phyloP scores from a whole-genome alignment of 2,888 invertebrate genomes.

The Carterocephalus palaemon region DNA sequence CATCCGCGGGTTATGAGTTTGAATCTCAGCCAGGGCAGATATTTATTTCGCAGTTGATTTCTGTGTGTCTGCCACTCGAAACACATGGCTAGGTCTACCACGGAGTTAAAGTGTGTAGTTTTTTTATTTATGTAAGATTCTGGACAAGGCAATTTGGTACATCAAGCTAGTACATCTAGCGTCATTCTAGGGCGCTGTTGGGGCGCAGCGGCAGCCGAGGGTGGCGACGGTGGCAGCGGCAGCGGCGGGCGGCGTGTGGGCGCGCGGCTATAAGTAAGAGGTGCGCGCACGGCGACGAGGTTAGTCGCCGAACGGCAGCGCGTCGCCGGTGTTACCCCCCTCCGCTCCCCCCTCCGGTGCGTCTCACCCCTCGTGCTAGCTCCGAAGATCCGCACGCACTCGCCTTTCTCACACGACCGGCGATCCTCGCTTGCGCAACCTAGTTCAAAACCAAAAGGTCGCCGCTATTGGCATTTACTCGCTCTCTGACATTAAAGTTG shows the following conservation, averaged over 20 bases:
- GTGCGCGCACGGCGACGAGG: slow-evolving; percentile 69
- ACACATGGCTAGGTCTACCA: too few relatives aligned
- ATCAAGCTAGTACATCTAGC: too few relatives aligned
- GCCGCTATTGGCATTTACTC: slow-evolving; percentile 76
- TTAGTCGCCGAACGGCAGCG: slow-evolving; percentile 76
- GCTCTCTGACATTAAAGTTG: slow-evolving; percentile 78
- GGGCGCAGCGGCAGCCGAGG: slow-evolving; percentile 19
- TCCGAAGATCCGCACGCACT: slow-evolving; percentile 48
- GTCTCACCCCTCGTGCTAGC: slow-evolving; percentile 43
- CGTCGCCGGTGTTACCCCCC: slow-evolving; percentile 61
- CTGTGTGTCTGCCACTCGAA: too few relatives aligned
- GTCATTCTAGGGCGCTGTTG: slow-evolving; percentile 3
- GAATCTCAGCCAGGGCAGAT: too few relatives aligned
- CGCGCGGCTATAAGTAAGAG: slow-evolving; percentile 75
- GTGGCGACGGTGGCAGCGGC: slow-evolving; percentile 31
- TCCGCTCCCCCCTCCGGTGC: slow-evolving; percentile 55
- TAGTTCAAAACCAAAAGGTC: slow-evolving; percentile 72
- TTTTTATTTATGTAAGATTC: too few relatives aligned
- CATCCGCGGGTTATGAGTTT: too few relatives aligned
- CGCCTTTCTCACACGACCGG: slow-evolving; percentile 74
- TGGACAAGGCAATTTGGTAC: too few relatives aligned
- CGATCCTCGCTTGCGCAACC: slow-evolving; percentile 74
- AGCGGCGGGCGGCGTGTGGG: slow-evolving; percentile 45
- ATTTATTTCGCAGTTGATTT: too few relatives aligned
- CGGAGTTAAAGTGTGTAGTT: too few relatives aligned